phyloP scores from a whole-genome alignment of 2,113 vertebrate species.

The Nesospiza acunhae region DNA sequence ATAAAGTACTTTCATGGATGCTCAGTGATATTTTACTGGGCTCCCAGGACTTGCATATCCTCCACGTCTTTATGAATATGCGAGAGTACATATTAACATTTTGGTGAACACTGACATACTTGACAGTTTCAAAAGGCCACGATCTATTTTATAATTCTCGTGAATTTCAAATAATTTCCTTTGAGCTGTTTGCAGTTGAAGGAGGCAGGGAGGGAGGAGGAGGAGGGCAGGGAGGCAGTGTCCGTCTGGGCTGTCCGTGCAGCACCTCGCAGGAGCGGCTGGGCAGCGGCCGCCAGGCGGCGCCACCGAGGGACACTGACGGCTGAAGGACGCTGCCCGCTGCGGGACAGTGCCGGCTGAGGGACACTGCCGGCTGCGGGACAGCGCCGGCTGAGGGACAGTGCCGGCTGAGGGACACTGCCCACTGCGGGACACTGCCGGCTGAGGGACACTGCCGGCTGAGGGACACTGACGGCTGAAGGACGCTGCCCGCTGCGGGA shows the following conservation, averaged over 20 bases:
- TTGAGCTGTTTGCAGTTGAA: background rate
- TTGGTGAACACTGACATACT: background rate
- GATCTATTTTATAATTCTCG: background rate
- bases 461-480: fast-evolving
- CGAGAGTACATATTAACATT: background rate
- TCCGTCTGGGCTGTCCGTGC: fast-evolving
- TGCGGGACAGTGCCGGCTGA: too few species aligned
- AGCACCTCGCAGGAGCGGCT: fast-evolving
- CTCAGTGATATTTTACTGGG: background rate
- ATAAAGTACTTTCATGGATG: background rate
- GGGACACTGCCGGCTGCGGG: too few species aligned
- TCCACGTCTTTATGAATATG: background rate
- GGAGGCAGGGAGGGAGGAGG: background rate
- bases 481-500: background rate
- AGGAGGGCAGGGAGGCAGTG: fast-evolving
- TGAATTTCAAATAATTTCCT: background rate
- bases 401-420: background rate
- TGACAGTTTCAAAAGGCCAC: background rate
- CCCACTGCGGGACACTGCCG: too few species aligned
- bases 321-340: background rate
- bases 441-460: too few species aligned
- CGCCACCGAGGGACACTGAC: background rate
- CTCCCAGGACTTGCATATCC: background rate
- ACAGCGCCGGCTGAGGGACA: too few species aligned
- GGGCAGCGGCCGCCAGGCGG: background rate